Percentiles rank a stretch among this genome's conserved stretches.
phyloP scores from a whole-genome alignment of 2,888 invertebrate species.

The Malthinus flaveolus region DNA sequence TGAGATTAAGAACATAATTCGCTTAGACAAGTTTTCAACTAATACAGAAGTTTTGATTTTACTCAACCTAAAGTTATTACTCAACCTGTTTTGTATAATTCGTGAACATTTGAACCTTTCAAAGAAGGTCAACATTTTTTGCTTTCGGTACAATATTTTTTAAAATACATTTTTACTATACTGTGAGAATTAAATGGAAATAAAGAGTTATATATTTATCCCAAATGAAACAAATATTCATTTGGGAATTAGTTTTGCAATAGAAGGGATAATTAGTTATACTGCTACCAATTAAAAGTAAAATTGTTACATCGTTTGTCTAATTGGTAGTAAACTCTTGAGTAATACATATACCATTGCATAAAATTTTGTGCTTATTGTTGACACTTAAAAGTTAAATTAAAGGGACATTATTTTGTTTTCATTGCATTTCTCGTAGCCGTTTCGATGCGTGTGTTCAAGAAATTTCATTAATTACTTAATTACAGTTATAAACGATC shows the following conservation, averaged over 20 bases:
- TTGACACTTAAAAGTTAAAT: conserved; percentile 25
- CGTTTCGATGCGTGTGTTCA: conserved; percentile 3
- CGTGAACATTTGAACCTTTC: too few relatives aligned
- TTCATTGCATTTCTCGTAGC: conserved; percentile 20
- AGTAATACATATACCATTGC: conserved; percentile 22
- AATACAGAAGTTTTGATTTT: too few relatives aligned
- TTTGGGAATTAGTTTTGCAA: conserved; percentile 20
- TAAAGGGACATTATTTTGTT: conserved; percentile 16
- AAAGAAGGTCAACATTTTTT: too few relatives aligned
- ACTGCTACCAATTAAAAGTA: conserved; percentile 41
- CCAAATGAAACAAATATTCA: conserved; percentile 17
- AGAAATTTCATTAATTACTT: conserved; percentile 2
- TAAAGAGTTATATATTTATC: conserved; percentile 15
- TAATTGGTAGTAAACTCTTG: conserved; percentile 44
- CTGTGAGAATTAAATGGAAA: conserved; percentile 11
- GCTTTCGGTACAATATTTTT: too few relatives aligned
- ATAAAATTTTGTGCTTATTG: conserved; percentile 25
- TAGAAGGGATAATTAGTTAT: conserved; percentile 37
- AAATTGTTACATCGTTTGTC: conserved; percentile 41
- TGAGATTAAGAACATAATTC: too few relatives aligned
- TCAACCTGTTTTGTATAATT: too few relatives aligned
- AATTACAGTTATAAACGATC: neutral
- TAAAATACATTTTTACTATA: neutral
- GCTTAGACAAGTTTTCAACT: too few relatives aligned
- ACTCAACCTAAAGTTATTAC: too few relatives aligned